Percentiles rank a stretch among this genome's conserved stretches.
Evolutionary conservation across 2,888 invertebrate species (phyloP).

Genomic region (Globia sparganii): DNA sequence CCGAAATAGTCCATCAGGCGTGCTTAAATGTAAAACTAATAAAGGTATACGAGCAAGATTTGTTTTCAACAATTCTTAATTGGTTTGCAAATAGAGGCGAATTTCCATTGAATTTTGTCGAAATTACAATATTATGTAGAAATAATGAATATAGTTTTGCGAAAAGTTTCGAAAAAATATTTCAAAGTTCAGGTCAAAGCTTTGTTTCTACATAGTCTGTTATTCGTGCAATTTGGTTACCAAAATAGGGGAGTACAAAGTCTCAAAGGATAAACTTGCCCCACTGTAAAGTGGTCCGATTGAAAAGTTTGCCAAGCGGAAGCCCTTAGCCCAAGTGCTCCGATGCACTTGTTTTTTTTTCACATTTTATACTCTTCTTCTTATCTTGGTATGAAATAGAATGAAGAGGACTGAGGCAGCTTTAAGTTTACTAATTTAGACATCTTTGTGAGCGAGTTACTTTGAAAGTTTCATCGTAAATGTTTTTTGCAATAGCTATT

Average conservation of each 20-base stretch:
- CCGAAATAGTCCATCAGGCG: background rate
- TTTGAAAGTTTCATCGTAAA: conserved; percentile 55
- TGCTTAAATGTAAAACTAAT: background rate
- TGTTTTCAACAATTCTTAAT: background rate
- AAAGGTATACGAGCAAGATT: conserved; percentile 7
- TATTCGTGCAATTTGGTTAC: conserved; percentile 80
- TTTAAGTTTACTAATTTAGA: conserved; percentile 76
- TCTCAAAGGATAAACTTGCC: conserved; percentile 80
- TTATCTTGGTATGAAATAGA: conserved; percentile 61
- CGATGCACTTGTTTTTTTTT: conserved; percentile 73
- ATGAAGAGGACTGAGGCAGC: conserved; percentile 52
- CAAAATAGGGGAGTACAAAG: conserved; percentile 76
- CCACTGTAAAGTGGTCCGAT: conserved; percentile 78
- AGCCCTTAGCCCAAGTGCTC: conserved; percentile 76
- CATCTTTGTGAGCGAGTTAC: conserved; percentile 66
- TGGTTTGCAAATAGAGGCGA: background rate
- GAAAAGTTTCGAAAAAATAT: conserved; percentile 22
- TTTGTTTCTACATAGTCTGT: conserved; percentile 67
- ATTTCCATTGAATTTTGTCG: background rate
- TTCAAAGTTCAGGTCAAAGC: conserved; percentile 59
- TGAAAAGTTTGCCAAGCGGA: conserved; percentile 79
- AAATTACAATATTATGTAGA: background rate
- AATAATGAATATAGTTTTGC: background rate
- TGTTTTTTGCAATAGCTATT: conserved; percentile 16
- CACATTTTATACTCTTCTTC: conserved; percentile 66